Evolutionary conservation across 2,888 invertebrate genomes (phyloP), one percentile per base, ranked within the genome.

Genomic region (Megaustenia siamemsis): DNA sequence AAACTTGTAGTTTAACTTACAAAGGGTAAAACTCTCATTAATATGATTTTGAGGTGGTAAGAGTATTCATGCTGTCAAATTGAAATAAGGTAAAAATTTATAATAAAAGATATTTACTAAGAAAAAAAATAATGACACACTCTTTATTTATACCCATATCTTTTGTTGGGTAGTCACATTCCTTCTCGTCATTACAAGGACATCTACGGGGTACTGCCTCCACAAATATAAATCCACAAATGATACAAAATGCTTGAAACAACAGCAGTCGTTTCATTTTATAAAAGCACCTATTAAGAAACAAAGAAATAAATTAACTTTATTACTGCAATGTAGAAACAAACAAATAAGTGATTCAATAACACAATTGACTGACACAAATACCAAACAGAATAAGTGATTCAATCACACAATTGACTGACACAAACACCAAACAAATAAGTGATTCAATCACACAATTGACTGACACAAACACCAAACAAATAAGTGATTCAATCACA

Each of bases 161-260:
- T 71, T 3, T 28, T 32, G 45, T 28, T 40, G 60, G 82, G 38
- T 60, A 45, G 21, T 75, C 43, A 73, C 73, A 73, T 28, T 73
- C 28, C 38, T 71, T 24, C 35, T 38, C 28, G 45, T 45, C 32
- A 40, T 38, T 5, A 40, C 82, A 82, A 21, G 43, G 56, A 38
- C 60, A 60, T 5, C 56, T 40, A 32, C 60, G 40, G 3, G 35
- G 15, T 15, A 1, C 81, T 24, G 28, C 49, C n/a, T 24, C 45
- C 38, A 35, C 18, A 56, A 21, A 68, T 10, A 49, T 4, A 32
- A 71, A 71, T 10, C 28, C 45, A 53, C n/a, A n/a, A 12, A 49
- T 21, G 10, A 81, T 38, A 12, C 28, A 81, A 71, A 56, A 28
- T 38, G 40, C 8, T 35, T 35, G n/a, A 40, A 18, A 68, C 28